Percentiles rank a stretch among this genome's conserved stretches.
Evolutionary conservation across 2,888 invertebrate genomes (phyloP).

Genomic region (Melanargia galathea): DNA sequence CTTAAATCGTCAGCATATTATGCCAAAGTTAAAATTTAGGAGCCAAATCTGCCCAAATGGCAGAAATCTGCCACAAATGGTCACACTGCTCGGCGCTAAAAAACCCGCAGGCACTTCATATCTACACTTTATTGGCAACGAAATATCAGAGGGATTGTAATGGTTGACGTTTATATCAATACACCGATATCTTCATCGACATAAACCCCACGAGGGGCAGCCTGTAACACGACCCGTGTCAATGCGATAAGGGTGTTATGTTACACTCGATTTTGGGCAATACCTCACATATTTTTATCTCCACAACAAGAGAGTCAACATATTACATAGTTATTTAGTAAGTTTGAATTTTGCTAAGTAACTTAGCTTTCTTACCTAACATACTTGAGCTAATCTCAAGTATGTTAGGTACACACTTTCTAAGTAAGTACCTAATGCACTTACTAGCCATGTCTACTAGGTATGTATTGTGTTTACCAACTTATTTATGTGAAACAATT

Average conservation of each 20-base stretch:
- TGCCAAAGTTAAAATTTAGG: no score
- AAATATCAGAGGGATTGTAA: conserved; percentile 2
- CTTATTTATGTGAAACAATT: no score
- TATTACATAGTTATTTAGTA: neutral
- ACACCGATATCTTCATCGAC: conserved; percentile 18
- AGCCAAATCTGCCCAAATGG: no score
- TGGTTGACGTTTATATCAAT: conserved; percentile 1
- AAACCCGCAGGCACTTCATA: neutral
- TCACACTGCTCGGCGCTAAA: neutral
- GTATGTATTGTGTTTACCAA: no score
- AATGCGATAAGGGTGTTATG: conserved; percentile 21
- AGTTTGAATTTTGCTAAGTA: no score
- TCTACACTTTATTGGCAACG: neutral
- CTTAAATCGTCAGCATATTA: no score
- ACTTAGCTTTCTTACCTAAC: no score
- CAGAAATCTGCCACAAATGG: no score
- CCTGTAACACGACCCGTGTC: conserved; percentile 14
- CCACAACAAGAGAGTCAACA: neutral
- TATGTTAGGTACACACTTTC: no score
- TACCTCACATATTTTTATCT: neutral
- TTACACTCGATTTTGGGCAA: conserved; percentile 8
- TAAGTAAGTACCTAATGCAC: no score
- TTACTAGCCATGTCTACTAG: no score
- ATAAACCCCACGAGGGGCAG: conserved; percentile 7
- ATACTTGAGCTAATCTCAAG: no score